These are phyloP conservation scores for Karalla daura DNA, from an alignment of 2,797 vertebrate species.

Conservation along the genomic window DNA sequence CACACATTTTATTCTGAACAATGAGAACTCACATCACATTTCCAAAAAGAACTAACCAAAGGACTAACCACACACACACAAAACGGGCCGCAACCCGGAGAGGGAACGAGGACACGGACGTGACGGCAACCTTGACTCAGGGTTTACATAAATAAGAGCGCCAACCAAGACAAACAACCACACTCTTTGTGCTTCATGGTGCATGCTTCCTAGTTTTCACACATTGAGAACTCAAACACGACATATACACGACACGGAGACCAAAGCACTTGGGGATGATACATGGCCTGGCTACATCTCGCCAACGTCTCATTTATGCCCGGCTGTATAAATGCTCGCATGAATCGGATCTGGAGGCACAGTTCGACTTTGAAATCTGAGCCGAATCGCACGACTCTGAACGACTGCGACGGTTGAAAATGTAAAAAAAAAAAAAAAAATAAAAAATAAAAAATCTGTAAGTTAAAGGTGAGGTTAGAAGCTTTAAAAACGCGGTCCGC, in stretches of 20 bases:
- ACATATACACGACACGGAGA: not conserved
- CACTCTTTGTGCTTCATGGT: slow-evolving; percentile 19
- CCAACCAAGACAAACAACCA: not conserved
- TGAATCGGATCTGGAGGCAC: slow-evolving; percentile 4
- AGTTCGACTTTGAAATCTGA: not conserved
- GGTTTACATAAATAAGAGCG: slow-evolving; percentile 4
- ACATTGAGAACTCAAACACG: not conserved
- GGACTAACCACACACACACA: slow-evolving; percentile 18
- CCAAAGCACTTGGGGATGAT: not conserved
- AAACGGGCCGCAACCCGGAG: not conserved
- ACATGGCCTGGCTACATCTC: not conserved
- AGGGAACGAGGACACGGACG: slow-evolving; percentile 6
- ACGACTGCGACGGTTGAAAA: too few relatives aligned
- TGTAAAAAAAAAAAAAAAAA: too few relatives aligned
- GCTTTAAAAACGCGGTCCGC: too few relatives aligned
- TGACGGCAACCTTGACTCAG: slow-evolving; percentile 8
- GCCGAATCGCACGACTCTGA: too few relatives aligned
- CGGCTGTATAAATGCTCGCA: not conserved
- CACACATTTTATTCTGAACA: slow-evolving; percentile 40
- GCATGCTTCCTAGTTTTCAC: slow-evolving; percentile 5
- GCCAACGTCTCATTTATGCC: not conserved
- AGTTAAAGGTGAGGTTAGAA: too few relatives aligned
- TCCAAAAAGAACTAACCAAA: too few relatives aligned
- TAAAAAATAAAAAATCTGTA: too few relatives aligned
- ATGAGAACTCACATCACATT: slow-evolving; percentile 19